Base-by-base conservation (phyloP, 2,797 vertebrate species). In the Todus mexicanus region DNA sequence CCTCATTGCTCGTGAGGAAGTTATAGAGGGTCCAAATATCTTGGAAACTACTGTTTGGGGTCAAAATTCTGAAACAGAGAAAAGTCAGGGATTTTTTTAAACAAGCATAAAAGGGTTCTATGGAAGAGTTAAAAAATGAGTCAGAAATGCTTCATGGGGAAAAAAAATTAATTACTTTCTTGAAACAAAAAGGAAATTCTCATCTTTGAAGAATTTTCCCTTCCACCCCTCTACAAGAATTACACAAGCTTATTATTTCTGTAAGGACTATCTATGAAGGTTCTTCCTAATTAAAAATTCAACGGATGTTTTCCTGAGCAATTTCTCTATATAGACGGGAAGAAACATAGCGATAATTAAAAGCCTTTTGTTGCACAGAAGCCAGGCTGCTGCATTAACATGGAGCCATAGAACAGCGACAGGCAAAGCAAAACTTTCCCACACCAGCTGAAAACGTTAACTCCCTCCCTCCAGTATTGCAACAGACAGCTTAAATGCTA, bases 1-100 rank as follows among this genome's bases (percentile, higher is more conserved):
- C 98, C 98, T 98, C 95, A 37, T 97, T 96, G 74, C 97, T 97
- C 80, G 91, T 90, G 86, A 98, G 96, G 90, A 98, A 97, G 66
- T 95, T 97, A 89, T 98, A 98, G 54, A 98, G 97, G 8, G 93
- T 94, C 96, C 98, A 98, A 74, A 98, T 95, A 76, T 98, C 98
- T 87, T 98, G 97, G 94, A 97, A 97, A 95, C 89, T 97, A 89
- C 98, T 96, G 81, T 97, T 92, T 47, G 97, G 96, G 51, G 96
- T 96, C 92, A 98, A 97, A 95, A 98, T 94, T 97, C 98, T 98
- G 92, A 89, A 96, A 96, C n/a, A 81, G 10, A 77, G 10, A 79
- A 56, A 72, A 82, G 20, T 47, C 48, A 10, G 21, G 14, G 7
- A 12, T 48, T 57, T 33, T 76, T 66, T 73, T 31, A 80, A 54